Evolutionary conservation across 2,888 invertebrate genomes (phyloP).

Genomic region (Amphipyra berbera): DNA sequence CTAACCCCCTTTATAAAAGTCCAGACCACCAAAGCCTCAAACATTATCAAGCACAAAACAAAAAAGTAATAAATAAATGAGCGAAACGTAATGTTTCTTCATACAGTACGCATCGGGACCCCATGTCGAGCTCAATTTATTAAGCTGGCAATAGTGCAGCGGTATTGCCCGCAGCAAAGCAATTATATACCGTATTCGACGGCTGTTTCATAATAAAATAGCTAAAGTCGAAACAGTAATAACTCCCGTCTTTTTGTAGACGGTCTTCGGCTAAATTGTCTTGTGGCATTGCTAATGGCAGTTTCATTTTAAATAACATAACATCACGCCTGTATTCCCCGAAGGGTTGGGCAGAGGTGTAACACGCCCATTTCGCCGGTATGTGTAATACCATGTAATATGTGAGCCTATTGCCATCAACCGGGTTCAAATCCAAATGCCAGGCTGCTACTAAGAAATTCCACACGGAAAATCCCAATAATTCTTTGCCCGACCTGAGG

Average conservation of each 20-base stretch:
- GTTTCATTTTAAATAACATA: no score
- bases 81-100: slow-evolving; percentile 35
- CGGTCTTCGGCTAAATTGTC: slow-evolving; percentile 13
- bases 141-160: slow-evolving; percentile 27
- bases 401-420: no score
- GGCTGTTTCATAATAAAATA: slow-evolving; percentile 41
- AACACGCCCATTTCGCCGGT: no score
- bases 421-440: no score
- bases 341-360: no score
- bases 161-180: slow-evolving; percentile 43
- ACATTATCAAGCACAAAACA: slow-evolving; percentile 14
- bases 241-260: slow-evolving; percentile 10
- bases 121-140: slow-evolving; percentile 56
- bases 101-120: slow-evolving; percentile 36
- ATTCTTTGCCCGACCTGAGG: no score
- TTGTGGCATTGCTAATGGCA: neutral
- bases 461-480: no score
- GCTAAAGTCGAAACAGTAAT: slow-evolving; percentile 20
- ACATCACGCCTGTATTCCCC: no score
- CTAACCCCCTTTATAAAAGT: neutral
- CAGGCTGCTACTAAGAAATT: no score
- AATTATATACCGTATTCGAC: slow-evolving; percentile 43
- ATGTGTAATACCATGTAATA: no score
- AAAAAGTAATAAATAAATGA: slow-evolving; percentile 4
- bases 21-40: slow-evolving; percentile 13